Evolutionary conservation across 2,113 vertebrate genomes (phyloP).

Genomic region (Upupa epops): DNA sequence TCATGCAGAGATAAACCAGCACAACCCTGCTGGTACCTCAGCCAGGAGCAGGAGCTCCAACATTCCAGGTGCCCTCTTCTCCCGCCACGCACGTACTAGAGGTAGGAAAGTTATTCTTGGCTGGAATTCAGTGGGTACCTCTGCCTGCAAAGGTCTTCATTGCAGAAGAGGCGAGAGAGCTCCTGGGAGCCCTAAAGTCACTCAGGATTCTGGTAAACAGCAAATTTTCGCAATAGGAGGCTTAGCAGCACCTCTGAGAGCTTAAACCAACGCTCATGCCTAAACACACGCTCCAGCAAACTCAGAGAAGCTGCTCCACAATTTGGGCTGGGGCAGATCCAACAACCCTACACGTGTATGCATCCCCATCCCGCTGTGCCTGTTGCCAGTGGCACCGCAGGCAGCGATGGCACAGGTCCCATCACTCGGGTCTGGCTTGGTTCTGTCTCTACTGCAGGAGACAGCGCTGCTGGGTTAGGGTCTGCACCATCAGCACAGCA

Average conservation of each 20-base stretch:
- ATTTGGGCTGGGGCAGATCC: background rate
- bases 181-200: background rate
- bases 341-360: background rate
- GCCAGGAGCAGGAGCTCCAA: background rate
- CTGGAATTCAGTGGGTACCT: constrained; percentile 12
- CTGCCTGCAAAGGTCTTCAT: background rate
- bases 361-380: background rate
- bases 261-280: constrained; percentile 40
- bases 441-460: background rate
- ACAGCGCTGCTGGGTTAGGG: background rate
- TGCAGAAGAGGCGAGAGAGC: background rate
- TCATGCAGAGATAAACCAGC: background rate
- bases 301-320: background rate
- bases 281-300: constrained; percentile 35
- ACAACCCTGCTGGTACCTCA: background rate
- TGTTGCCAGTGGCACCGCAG: background rate
- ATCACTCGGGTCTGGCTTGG: background rate
- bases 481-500: background rate
- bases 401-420: background rate
- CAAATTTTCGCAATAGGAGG: background rate
- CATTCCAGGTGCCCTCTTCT: background rate
- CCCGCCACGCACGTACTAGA: rapidly evolving
- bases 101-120: constrained; percentile 59
- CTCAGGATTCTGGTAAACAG: constrained; percentile 36
- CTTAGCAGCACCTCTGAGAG: constrained; percentile 45